These are phyloP conservation scores for Latheticus oryzae DNA, from an alignment of 2,888 invertebrate species.

Conservation along the genomic window DNA sequence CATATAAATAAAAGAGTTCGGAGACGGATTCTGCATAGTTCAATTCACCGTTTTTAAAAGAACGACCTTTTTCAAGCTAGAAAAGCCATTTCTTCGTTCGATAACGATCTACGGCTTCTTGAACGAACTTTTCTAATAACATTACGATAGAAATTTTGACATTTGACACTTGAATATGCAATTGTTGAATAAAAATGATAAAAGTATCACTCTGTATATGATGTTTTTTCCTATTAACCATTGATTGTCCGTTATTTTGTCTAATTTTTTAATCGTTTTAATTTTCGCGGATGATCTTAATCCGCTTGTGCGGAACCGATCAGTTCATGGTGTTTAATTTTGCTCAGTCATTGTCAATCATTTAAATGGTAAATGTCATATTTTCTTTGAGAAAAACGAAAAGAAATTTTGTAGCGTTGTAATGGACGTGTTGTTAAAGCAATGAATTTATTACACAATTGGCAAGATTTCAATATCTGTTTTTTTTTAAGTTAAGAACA, in stretches of 20 bases:
- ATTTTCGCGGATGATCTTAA: slow-evolving; percentile 35
- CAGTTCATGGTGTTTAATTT: slow-evolving; percentile 25
- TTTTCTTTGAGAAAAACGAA: slow-evolving; percentile 16
- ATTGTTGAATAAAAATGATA: no score
- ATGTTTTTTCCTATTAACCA: no score
- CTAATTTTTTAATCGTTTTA: slow-evolving; percentile 18
- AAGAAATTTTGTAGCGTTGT: no score
- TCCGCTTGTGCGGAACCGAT: slow-evolving; percentile 33
- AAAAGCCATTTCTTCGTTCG: slow-evolving; percentile 20
- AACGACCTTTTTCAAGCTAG: slow-evolving; percentile 28
- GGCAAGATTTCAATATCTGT: slow-evolving; percentile 33
- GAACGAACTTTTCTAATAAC: no score
- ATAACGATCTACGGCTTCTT: no score
- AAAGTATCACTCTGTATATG: no score
- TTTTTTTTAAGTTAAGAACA: slow-evolving; percentile 33
- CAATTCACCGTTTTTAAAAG: slow-evolving; percentile 50
- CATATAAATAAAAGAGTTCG: slow-evolving; percentile 62
- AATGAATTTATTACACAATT: slow-evolving; percentile 37
- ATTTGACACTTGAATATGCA: no score
- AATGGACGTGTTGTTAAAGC: slow-evolving; percentile 17
- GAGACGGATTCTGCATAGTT: slow-evolving; percentile 57
- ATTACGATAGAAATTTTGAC: no score
- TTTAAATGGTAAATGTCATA: slow-evolving; percentile 34
- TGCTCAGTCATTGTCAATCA: slow-evolving; percentile 30
- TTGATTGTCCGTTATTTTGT: no score